Evolutionary conservation across 2,797 vertebrate species (phyloP).

Genomic region (Poeciliopsis gracilis): DNA sequence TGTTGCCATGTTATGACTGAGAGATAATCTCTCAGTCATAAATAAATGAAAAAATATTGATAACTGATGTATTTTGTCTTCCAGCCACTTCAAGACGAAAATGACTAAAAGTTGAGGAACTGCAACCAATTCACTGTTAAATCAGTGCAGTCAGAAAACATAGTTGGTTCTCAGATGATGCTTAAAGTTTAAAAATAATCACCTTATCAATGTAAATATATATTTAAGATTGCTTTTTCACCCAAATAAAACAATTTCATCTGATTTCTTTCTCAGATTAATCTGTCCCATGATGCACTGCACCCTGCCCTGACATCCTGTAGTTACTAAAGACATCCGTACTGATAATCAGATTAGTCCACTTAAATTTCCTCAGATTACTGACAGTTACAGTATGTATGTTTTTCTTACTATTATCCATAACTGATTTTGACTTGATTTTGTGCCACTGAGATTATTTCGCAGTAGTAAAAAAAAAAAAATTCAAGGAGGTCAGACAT

Average conservation of each 20-base stretch:
- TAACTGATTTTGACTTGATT: background rate
- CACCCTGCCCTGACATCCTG: background rate
- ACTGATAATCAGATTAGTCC: too few relatives aligned
- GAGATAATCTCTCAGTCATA: too few relatives aligned
- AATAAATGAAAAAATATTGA: background rate
- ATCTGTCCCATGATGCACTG: background rate
- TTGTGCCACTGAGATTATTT: background rate
- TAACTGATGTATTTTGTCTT: slow-evolving; percentile 17
- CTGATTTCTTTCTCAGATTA: slow-evolving; percentile 6
- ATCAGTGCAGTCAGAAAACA: background rate
- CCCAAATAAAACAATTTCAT: slow-evolving; percentile 19
- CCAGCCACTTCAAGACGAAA: slow-evolving; percentile 78
- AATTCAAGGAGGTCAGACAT: background rate
- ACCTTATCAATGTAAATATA: slow-evolving; percentile 40
- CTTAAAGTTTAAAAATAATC: background rate
- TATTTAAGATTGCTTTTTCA: slow-evolving; percentile 41
- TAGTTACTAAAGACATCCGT: background rate
- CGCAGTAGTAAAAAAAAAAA: background rate
- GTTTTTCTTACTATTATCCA: background rate
- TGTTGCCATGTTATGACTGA: too few relatives aligned
- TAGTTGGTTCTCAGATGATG: slow-evolving; percentile 2
- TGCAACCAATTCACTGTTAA: background rate
- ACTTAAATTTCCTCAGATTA: too few relatives aligned
- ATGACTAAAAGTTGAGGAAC: slow-evolving; percentile 42
- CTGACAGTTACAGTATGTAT: too few relatives aligned